These are phyloP conservation scores for Mongoloraphidia duomilia DNA, from an alignment of 2,888 invertebrate species.

Conservation along the genomic window DNA sequence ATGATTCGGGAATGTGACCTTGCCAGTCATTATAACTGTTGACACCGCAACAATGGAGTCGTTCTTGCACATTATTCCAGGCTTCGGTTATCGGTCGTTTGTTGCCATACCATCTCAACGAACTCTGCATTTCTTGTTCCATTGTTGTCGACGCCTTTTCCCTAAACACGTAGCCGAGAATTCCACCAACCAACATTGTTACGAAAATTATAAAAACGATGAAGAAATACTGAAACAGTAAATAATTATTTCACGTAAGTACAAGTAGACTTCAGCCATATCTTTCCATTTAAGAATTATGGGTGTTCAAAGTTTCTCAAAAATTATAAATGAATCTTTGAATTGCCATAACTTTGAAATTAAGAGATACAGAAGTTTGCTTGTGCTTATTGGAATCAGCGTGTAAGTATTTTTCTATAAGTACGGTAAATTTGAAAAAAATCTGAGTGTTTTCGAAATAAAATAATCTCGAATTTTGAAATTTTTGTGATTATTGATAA, in stretches of 20 bases:
- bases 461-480: too few species aligned
- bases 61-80: conserved; percentile 79
- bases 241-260: conserved; percentile 5
- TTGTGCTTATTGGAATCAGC: too few species aligned
- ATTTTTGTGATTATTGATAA: conserved; percentile 10
- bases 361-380: too few species aligned
- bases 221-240: conserved; percentile 66
- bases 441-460: too few species aligned
- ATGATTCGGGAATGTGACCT: conserved; percentile 56
- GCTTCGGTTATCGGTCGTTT: conserved; percentile 57
- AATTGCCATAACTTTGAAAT: too few species aligned
- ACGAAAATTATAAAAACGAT: conserved; percentile 78
- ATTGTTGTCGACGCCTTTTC: conserved; percentile 65
- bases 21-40: conserved; percentile 63
- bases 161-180: conserved; percentile 80
- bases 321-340: background rate
- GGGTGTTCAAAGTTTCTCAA: background rate
- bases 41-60: conserved; percentile 76
- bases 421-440: too few species aligned
- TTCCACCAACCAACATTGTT: conserved; percentile 79
- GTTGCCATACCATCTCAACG: conserved; percentile 58
- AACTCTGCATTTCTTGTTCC: conserved; percentile 62
- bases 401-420: too few species aligned
- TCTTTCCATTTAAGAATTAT: background rate
- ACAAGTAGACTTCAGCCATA: background rate